Evolutionary conservation across 2,888 invertebrate species (phyloP).

Genomic region (Sminthurinus aureus): DNA sequence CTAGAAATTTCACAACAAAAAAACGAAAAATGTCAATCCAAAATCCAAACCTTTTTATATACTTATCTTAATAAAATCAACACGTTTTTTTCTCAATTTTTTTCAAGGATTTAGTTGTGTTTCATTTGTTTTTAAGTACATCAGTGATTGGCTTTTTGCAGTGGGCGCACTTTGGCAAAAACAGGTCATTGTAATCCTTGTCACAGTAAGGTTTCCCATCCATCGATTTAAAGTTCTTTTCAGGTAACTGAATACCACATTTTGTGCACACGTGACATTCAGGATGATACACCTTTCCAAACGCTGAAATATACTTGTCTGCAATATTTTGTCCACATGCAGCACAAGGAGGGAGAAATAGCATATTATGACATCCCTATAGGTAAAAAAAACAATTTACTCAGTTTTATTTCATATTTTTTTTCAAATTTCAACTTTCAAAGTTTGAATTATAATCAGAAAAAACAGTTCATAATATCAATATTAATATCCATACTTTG

Average conservation of each 20-base stretch:
- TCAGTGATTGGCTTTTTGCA: constrained; percentile 50
- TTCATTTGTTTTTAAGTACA: too few relatives aligned
- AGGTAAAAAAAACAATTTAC: too few relatives aligned
- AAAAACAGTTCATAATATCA: neutral
- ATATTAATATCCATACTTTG: neutral
- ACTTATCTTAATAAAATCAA: too few relatives aligned
- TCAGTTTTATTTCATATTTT: too few relatives aligned
- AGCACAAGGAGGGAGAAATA: constrained; percentile 41
- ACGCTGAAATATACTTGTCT: constrained; percentile 47
- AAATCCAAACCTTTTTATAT: too few relatives aligned
- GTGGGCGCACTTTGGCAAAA: constrained; percentile 56
- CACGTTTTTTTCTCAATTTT: too few relatives aligned
- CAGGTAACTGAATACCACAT: neutral
- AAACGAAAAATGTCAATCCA: too few relatives aligned
- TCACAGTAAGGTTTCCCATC: constrained; percentile 54
- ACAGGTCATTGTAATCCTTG: constrained; percentile 54
- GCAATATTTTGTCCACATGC: constrained; percentile 37
- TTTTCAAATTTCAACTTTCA: too few relatives aligned
- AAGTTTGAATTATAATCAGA: neutral
- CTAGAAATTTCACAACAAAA: too few relatives aligned
- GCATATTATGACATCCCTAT: neutral
- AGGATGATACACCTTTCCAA: constrained; percentile 58
- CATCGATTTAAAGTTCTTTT: constrained; percentile 44
- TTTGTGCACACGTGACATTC: constrained; percentile 35
- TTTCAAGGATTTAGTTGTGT: too few relatives aligned